Percentiles rank a stretch among this genome's conserved stretches.
phyloP scores from a whole-genome alignment of 2,888 invertebrate genomes.

The Ommatoiulus sabulosus region DNA sequence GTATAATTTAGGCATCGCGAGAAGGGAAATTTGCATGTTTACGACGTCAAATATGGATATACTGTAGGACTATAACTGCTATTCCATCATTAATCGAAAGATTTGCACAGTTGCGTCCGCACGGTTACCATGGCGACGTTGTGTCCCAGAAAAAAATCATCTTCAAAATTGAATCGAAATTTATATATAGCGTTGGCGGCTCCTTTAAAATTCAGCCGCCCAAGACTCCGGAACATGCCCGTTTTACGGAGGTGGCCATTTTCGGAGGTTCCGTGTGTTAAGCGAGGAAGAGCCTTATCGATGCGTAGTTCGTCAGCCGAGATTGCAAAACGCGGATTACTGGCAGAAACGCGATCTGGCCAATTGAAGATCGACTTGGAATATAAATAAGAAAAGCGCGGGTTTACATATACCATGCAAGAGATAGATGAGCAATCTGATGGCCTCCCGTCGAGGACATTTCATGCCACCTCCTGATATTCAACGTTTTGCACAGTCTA shows the following conservation, averaged over 20 bases:
- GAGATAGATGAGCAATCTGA: conserved; percentile 16
- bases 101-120: no score
- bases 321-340: conserved; percentile 12
- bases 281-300: background rate
- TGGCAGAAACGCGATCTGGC: conserved; percentile 35
- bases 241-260: background rate
- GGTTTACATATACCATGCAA: conserved; percentile 24
- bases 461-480: conserved; percentile 8
- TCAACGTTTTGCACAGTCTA: background rate
- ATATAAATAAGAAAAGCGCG: conserved; percentile 32
- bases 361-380: conserved; percentile 8
- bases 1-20: no score
- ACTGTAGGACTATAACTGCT: no score
- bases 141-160: no score
- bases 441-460: background rate
- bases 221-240: background rate
- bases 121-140: no score
- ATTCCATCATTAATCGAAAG: no score
- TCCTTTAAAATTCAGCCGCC: no score
- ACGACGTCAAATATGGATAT: no score
- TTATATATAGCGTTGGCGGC: no score
- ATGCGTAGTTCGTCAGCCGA: background rate
- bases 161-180: no score
- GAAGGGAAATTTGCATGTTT: no score
- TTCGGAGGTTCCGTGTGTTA: background rate